A percentile compares a stretch with the other conserved stretches of the same genome.
These are phyloP conservation scores for Parauchenoglanis ngamensis DNA, from an alignment of 2,797 vertebrate species.

Conservation along the genomic window DNA sequence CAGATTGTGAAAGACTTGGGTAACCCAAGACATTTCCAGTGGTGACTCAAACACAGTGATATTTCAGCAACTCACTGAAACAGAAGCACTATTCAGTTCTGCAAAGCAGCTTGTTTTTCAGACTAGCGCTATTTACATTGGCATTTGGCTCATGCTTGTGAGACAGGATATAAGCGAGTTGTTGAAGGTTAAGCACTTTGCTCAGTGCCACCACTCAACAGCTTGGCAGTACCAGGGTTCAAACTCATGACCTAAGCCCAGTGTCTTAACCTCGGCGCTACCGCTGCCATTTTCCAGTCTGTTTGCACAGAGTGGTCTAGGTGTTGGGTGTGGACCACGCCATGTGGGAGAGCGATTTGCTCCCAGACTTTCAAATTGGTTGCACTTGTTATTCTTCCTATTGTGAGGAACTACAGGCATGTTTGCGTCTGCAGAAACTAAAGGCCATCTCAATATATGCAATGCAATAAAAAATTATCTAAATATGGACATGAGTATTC, in stretches of 20 bases:
- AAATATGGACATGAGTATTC: no score
- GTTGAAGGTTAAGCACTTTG: background rate
- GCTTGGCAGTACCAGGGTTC: background rate
- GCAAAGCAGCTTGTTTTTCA: slow-evolving; percentile 11
- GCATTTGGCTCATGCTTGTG: background rate
- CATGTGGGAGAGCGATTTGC: background rate
- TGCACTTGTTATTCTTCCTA: background rate
- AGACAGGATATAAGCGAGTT: background rate
- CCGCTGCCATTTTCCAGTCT: background rate
- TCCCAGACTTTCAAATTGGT: background rate
- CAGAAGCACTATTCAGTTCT: slow-evolving; percentile 4
- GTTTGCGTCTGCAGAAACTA: background rate
- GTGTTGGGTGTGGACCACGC: background rate
- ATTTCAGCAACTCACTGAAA: background rate
- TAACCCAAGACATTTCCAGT: background rate
- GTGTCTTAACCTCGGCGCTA: background rate
- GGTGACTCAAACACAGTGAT: background rate
- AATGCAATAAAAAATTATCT: background rate
- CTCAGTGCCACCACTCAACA: background rate
- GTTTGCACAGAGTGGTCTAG: background rate
- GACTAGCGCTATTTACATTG: background rate
- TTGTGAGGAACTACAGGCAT: background rate
- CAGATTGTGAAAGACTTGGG: background rate
- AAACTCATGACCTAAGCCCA: background rate
- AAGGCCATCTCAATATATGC: background rate